Evolutionary conservation across 92 coral and sea anemone species (phyloP).

Genomic region (Porites rus): DNA sequence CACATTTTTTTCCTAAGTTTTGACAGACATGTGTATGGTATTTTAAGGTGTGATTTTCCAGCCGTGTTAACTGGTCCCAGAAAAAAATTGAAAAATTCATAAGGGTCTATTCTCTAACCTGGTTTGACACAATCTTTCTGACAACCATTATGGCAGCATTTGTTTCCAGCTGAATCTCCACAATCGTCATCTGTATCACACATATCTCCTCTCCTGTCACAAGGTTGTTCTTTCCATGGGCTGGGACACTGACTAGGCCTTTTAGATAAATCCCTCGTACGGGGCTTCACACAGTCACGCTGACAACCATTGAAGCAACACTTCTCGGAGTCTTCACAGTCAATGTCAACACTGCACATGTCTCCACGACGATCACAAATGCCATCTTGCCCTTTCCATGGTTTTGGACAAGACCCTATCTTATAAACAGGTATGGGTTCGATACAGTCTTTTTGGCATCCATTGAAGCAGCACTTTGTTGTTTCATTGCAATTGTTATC

Average conservation of each 20-base stretch:
- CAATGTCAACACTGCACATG: slow-evolving; percentile 59
- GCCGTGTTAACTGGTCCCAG: no score
- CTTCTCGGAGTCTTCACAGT: slow-evolving; percentile 52
- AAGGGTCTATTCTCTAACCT: neutral
- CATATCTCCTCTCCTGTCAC: slow-evolving; percentile 72
- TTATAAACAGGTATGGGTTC: slow-evolving; percentile 23
- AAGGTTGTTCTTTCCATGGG: slow-evolving; percentile 65
- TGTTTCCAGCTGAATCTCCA: slow-evolving; percentile 14
- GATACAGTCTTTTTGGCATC: slow-evolving; percentile 71
- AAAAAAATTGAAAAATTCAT: no score
- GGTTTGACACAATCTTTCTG: slow-evolving; percentile 77
- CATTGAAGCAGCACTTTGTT: slow-evolving; percentile 71
- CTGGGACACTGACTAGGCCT: slow-evolving; percentile 62
- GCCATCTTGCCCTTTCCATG: slow-evolving; percentile 82
- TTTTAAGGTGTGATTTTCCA: no score
- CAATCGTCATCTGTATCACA: slow-evolving; percentile 71
- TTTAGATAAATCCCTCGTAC: neutral
- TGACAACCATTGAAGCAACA: slow-evolving; percentile 90
- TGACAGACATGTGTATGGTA: no score
- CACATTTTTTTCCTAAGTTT: no score
- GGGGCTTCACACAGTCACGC: slow-evolving; percentile 67
- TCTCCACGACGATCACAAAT: slow-evolving; percentile 70
- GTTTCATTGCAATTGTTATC: slow-evolving; percentile 45
- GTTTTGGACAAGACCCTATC: slow-evolving; percentile 72
- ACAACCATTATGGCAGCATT: slow-evolving; percentile 85